A percentile compares a stretch with the other conserved stretches of the same genome.
These are phyloP conservation scores for Centruroides sculpturatus DNA, from an alignment of 1,140 invertebrate species.

Conservation along the genomic window DNA sequence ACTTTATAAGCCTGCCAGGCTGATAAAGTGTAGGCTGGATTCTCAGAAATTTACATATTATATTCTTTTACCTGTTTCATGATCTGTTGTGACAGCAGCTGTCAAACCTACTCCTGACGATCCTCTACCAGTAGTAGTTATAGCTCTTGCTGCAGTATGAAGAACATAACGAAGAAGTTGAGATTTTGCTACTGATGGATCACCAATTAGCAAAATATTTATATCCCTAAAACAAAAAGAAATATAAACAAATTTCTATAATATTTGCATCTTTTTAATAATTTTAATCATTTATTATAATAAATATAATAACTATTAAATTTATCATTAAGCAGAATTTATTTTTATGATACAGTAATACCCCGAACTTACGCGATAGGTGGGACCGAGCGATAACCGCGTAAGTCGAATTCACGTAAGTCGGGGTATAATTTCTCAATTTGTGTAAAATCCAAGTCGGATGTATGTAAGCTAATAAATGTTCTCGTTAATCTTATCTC, in stretches of 20 bases:
- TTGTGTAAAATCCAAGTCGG: too few species aligned
- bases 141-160: constrained; percentile 81
- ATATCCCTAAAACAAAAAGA: constrained; percentile 55
- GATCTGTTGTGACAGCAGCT: constrained; percentile 91
- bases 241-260: neutral
- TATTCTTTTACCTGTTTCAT: constrained; percentile 57
- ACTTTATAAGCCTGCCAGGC: too few species aligned
- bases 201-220: constrained; percentile 92
- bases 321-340: neutral
- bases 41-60: too few species aligned
- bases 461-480: too few species aligned
- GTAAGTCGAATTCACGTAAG: too few species aligned
- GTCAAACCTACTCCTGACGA: constrained; percentile 94
- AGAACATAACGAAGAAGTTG: constrained; percentile 91
- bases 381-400: too few species aligned
- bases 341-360: neutral
- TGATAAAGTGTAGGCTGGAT: too few species aligned
- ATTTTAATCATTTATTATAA: constrained; percentile 1
- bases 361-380: too few species aligned
- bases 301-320: neutral
- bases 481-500: too few species aligned
- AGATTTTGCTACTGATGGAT: constrained; percentile 98
- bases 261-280: neutral
- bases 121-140: constrained; percentile 92
- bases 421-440: too few species aligned